Conservation (phyloP, 2,797 vertebrate genomes). For the Rhyacichthys aspro region DNA sequence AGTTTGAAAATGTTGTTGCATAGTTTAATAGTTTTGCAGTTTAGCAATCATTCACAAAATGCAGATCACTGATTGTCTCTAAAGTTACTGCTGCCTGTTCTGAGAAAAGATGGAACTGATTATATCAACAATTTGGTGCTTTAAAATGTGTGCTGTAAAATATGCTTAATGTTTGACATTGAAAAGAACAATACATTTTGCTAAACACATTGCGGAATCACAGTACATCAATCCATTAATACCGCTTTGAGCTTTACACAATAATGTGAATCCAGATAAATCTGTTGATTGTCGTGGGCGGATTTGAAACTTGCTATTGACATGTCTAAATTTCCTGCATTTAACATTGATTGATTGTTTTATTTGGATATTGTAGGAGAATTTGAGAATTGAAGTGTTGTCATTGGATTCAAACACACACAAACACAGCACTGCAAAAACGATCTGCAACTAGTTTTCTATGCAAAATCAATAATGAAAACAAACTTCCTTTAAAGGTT, state of each 20-base stretch:
- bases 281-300: too few relatives aligned
- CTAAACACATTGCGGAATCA: conserved; percentile 7
- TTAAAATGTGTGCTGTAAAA: conserved; percentile 8
- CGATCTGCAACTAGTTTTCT: conserved; percentile 59
- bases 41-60: not conserved
- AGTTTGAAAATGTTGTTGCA: not conserved
- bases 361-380: too few relatives aligned
- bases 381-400: not conserved
- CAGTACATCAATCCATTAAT: not conserved
- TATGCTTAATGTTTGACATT: not conserved
- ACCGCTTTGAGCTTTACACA: not conserved
- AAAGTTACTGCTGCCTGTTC: conserved; percentile 8
- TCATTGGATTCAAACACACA: too few relatives aligned
- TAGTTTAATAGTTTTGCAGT: not conserved
- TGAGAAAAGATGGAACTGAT: not conserved
- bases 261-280: too few relatives aligned
- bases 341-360: too few relatives aligned
- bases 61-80: conserved; percentile 2
- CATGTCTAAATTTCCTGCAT: too few relatives aligned
- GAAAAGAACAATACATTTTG: not conserved
- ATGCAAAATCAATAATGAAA: conserved; percentile 53
- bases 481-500: conserved; percentile 35
- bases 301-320: too few relatives aligned
- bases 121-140: not conserved
- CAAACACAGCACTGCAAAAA: conserved; percentile 28